A percentile compares a stretch with the other conserved stretches of the same genome.
Evolutionary conservation across 2,888 invertebrate genomes (phyloP).

Genomic region (Drosophila antonietae): DNA sequence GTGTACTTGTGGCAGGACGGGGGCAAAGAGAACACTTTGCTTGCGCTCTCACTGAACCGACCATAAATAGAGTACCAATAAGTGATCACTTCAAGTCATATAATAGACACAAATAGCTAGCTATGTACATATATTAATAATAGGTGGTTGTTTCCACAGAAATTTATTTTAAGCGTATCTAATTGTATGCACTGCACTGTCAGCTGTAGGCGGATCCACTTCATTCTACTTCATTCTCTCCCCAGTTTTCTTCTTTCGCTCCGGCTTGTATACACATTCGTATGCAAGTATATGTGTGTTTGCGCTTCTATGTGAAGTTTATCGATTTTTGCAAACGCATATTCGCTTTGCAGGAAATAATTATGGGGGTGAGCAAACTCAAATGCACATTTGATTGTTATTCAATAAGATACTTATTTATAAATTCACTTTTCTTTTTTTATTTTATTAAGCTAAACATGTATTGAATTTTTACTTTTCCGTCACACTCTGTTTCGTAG

Average conservation of each 20-base stretch:
- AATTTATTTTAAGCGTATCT: slow-evolving; percentile 29
- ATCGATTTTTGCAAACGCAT: slow-evolving; percentile 69
- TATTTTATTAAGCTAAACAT: slow-evolving; percentile 13
- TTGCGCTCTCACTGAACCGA: slow-evolving; percentile 28
- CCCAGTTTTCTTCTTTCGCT: slow-evolving; percentile 33
- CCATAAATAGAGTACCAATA: slow-evolving; percentile 29
- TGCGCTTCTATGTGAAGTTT: slow-evolving; percentile 53
- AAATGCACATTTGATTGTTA: slow-evolving; percentile 18
- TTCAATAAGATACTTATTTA: slow-evolving; percentile 4
- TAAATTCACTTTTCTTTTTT: slow-evolving; percentile 28
- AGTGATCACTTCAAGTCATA: slow-evolving; percentile 27
- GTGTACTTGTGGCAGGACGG: slow-evolving; percentile 65
- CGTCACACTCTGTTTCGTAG: slow-evolving; percentile 29
- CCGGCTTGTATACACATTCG: slow-evolving; percentile 23
- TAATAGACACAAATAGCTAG: slow-evolving; percentile 12
- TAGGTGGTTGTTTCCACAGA: not conserved
- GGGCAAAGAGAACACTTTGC: slow-evolving; percentile 18
- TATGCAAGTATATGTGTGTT: slow-evolving; percentile 32
- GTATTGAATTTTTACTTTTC: slow-evolving; percentile 41
- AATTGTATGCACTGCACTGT: slow-evolving; percentile 57
- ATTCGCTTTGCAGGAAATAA: slow-evolving; percentile 47
- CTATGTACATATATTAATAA: slow-evolving; percentile 27
- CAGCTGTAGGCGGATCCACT: slow-evolving; percentile 41
- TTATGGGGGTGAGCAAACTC: slow-evolving; percentile 33
- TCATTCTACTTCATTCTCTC: slow-evolving; percentile 46